Evolutionary conservation across 2,888 invertebrate genomes (phyloP), one percentile per base, ranked within the genome.

Genomic region (Osmoderma eremita): DNA sequence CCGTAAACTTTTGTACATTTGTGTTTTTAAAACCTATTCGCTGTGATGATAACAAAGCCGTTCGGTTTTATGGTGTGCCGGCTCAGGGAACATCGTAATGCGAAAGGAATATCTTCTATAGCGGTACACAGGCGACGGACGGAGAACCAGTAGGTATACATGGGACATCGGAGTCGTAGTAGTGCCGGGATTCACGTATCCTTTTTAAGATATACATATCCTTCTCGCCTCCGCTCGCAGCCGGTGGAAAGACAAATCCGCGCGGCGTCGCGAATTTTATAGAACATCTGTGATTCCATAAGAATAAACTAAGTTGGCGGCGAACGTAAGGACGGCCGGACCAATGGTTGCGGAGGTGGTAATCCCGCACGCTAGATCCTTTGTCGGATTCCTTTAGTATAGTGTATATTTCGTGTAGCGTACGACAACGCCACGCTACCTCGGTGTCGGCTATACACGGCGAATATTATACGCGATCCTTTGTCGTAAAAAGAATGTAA

Each of bases 231-330:
- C 15, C 45, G 13, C 17, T 6, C 53, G 15, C 17, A 36, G 10
- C 30, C 30, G 10, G 78, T 75, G 76, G 73, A 74, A 74, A 75
- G 77, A 79, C 79, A 79, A 79, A 80, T 80, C 79, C 79, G 72
- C 71, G 77, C 76, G 77, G 78, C 36, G 20, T 76, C 78, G 76
- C 76, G 77, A 78, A 75, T 80, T 79, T 79, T 80, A 79, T 80
- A 78, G 78, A 78, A 77, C 78, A 78, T 78, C 77, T 77, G 78
- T 78, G 79, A 79, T 79, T 79, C 79, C 77, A 77, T 78, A 77
- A 77, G 77, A 76, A 76, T 77, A 77, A 76, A 77, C 74, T 74
- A 73, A 74, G 71, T 69, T 73, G 76, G 73, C 71, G 73, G 72
- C 68, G 75, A 73, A 75, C 72, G 72, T 78, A 78, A 78, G 76